A percentile compares a stretch with the other conserved stretches of the same genome.
phyloP scores from a whole-genome alignment of 2,888 invertebrate species.

The Oscheius sp. region DNA sequence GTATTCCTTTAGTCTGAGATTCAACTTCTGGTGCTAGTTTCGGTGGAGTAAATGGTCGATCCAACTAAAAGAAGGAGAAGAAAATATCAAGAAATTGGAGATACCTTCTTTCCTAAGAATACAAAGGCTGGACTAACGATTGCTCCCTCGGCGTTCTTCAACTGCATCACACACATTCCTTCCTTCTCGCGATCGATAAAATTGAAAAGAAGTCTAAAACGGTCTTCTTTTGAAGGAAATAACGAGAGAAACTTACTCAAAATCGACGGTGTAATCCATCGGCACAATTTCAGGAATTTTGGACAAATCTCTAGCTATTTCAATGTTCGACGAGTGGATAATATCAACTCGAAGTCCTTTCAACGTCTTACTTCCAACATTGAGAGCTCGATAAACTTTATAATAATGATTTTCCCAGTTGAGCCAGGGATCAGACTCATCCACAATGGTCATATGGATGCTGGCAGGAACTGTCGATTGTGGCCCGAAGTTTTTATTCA shows the following conservation, averaged over 20 bases:
- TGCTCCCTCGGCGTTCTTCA: slow-evolving; percentile 4
- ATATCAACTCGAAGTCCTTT: background rate
- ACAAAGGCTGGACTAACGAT: slow-evolving; percentile 6
- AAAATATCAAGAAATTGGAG: background rate
- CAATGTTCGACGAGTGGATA: background rate
- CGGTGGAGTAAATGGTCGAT: background rate
- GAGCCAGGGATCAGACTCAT: slow-evolving; percentile 22
- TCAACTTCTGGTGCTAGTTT: background rate
- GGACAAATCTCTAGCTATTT: slow-evolving; percentile 7
- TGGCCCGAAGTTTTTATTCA: background rate
- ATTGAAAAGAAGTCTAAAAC: slow-evolving; percentile 1
- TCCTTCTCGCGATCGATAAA: slow-evolving; percentile 8
- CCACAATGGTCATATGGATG: slow-evolving; percentile 2
- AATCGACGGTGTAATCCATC: slow-evolving; percentile 17
- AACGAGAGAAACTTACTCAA: slow-evolving; percentile 6
- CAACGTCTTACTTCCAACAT: background rate
- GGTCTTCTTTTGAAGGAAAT: background rate
- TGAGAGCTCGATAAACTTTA: slow-evolving; percentile 6
- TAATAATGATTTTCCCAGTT: slow-evolving; percentile 25
- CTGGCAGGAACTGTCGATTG: slow-evolving; percentile 4
- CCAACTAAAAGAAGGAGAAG: background rate
- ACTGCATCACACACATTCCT: slow-evolving; percentile 12
- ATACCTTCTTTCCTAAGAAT: slow-evolving; percentile 9
- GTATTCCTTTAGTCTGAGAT: no score
- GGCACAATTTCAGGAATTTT: slow-evolving; percentile 8